These are phyloP conservation scores for Ennomos quercinarius DNA, from an alignment of 2,888 invertebrate genomes.

Conservation along the genomic window DNA sequence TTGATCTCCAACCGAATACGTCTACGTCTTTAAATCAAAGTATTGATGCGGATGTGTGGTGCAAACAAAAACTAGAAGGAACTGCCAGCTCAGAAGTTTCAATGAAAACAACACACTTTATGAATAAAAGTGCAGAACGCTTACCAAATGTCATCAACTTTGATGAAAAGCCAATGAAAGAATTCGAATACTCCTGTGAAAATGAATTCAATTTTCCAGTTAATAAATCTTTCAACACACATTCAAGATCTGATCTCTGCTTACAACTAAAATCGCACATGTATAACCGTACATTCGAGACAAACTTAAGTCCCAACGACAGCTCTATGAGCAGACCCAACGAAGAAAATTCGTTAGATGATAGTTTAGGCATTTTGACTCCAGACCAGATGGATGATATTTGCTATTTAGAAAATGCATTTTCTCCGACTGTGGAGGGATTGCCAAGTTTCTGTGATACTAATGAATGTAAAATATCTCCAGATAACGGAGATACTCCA, in stretches of 20 bases:
- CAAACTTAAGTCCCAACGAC: conserved; percentile 77
- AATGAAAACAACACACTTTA: conserved; percentile 53
- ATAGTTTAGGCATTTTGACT: conserved; percentile 94
- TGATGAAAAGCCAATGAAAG: conserved; percentile 77
- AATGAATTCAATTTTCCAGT: conserved; percentile 64
- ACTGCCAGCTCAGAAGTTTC: conserved; percentile 48
- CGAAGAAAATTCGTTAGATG: conserved; percentile 94
- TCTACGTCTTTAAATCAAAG: conserved; percentile 64
- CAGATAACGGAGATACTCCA: conserved; percentile 82
- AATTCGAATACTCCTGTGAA: conserved; percentile 81
- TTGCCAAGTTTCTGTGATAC: conserved; percentile 80
- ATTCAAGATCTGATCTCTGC: conserved; percentile 79
- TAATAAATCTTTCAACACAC: conserved; percentile 71
- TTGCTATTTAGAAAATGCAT: conserved; percentile 86
- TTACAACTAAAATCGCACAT: conserved; percentile 75
- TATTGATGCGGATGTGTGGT: conserved; percentile 57
- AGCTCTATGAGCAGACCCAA: conserved; percentile 79
- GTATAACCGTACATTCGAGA: conserved; percentile 66
- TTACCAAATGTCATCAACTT: conserved; percentile 77
- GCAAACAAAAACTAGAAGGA: conserved; percentile 53
- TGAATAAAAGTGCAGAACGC: conserved; percentile 68
- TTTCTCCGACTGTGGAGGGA: conserved; percentile 88
- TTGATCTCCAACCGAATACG: conserved; percentile 77
- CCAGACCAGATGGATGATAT: conserved; percentile 95
- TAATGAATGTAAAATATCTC: conserved; percentile 74